A percentile compares a stretch with the other conserved stretches of the same genome.
These are phyloP conservation scores for Dendrolimus punctatus DNA, from an alignment of 1,140 invertebrate genomes.

Conservation along the genomic window DNA sequence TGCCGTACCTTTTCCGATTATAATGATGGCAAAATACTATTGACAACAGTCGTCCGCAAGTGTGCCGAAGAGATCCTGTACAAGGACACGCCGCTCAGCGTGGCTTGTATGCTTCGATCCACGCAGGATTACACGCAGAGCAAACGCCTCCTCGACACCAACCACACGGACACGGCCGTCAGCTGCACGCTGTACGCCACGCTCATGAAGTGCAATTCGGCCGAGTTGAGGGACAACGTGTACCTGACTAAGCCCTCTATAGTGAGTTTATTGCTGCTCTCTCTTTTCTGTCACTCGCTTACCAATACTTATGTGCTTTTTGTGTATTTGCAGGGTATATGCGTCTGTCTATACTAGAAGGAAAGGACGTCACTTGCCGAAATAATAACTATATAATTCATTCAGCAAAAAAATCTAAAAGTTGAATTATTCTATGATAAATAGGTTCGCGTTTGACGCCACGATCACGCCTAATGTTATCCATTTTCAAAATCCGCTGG, in stretches of 20 bases:
- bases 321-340: neutral
- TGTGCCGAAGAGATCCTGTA: conserved; percentile 37
- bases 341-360: too few species aligned
- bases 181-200: conserved; percentile 33
- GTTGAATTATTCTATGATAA: too few species aligned
- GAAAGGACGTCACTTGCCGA: too few species aligned
- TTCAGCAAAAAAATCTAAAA: too few species aligned
- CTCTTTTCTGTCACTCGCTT: too few species aligned
- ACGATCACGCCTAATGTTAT: too few species aligned
- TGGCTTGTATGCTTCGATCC: conserved; percentile 33
- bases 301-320: neutral
- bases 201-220: conserved; percentile 32
- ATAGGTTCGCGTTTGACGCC: too few species aligned
- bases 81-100: conserved; percentile 39
- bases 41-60: conserved; percentile 30
- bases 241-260: conserved; percentile 26
- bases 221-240: conserved; percentile 31
- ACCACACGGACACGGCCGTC: conserved; percentile 10
- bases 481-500: too few species aligned
- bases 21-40: too few species aligned
- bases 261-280: conserved; percentile 10
- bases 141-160: conserved; percentile 1
- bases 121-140: conserved; percentile 4
- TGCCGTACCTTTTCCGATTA: too few species aligned
- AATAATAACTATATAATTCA: too few species aligned